Evolutionary conservation across 2,888 invertebrate species (phyloP).

Genomic region (Eurois occulta): DNA sequence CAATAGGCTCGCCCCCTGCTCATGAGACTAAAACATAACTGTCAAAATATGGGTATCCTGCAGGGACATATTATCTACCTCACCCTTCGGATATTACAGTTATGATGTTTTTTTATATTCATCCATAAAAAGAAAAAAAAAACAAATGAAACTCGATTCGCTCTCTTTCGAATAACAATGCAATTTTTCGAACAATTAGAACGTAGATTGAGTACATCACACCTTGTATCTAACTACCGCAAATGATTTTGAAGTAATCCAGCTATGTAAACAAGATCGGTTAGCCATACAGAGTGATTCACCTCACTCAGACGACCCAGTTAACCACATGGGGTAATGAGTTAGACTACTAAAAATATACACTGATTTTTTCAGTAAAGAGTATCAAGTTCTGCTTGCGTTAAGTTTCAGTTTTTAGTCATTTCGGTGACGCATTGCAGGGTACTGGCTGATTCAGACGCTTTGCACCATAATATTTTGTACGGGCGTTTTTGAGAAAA

Average conservation of each 20-base stretch:
- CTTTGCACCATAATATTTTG: neutral
- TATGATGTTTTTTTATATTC: neutral
- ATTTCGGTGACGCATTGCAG: conserved; percentile 36
- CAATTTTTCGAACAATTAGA: conserved; percentile 20
- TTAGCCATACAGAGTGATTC: conserved; percentile 58
- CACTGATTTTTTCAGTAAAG: conserved; percentile 50
- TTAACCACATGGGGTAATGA: conserved; percentile 59
- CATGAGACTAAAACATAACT: neutral
- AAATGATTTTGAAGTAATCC: conserved; percentile 54
- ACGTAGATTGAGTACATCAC: conserved; percentile 11
- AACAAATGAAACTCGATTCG: neutral
- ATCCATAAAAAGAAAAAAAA: neutral
- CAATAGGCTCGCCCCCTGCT: neutral
- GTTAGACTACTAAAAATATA: conserved; percentile 62
- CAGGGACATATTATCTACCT: neutral
- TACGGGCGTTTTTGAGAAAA: neutral
- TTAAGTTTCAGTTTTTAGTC: conserved; percentile 38
- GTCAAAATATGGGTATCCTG: neutral
- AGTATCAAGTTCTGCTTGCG: conserved; percentile 43
- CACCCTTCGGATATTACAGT: neutral
- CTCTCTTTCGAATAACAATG: conserved; percentile 1
- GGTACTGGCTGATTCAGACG: conserved; percentile 11
- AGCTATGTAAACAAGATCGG: conserved; percentile 41
- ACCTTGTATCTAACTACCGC: conserved; percentile 37
- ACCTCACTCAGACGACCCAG: conserved; percentile 58